Conservation (phyloP, 2,797 vertebrate genomes). For the Phylloscopus collybita region DNA sequence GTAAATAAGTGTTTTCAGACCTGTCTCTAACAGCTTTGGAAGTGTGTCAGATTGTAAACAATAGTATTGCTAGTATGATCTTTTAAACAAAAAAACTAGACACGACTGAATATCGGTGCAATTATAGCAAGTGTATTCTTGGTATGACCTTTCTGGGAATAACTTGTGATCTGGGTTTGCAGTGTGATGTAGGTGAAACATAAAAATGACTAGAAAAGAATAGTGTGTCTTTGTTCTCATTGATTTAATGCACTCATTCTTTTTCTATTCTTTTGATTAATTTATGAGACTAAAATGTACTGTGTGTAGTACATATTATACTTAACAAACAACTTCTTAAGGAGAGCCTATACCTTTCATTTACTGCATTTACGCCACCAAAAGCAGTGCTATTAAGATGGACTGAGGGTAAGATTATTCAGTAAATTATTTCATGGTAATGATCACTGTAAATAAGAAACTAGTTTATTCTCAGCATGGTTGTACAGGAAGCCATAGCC, state of each 20-base stretch:
- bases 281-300: conserved; percentile 16
- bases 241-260: not conserved
- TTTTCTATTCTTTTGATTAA: conserved; percentile 24
- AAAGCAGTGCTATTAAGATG: not conserved
- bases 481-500: not conserved
- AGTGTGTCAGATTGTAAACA: not conserved
- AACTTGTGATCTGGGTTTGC: not conserved
- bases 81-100: not conserved
- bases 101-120: not conserved
- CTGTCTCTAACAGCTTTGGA: not conserved
- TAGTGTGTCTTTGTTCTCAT: not conserved
- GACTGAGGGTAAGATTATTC: not conserved
- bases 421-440: conserved; percentile 7
- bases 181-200: not conserved
- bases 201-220: not conserved
- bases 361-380: not conserved
- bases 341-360: not conserved
- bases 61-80: not conserved
- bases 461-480: not conserved
- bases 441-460: conserved; percentile 22
- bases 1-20: not conserved
- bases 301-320: not conserved
- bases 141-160: not conserved
- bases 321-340: not conserved
- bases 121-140: not conserved